These are phyloP conservation scores for Heterocephalus glaber DNA, from an alignment of 2,113 vertebrate genomes.

Conservation along the genomic window DNA sequence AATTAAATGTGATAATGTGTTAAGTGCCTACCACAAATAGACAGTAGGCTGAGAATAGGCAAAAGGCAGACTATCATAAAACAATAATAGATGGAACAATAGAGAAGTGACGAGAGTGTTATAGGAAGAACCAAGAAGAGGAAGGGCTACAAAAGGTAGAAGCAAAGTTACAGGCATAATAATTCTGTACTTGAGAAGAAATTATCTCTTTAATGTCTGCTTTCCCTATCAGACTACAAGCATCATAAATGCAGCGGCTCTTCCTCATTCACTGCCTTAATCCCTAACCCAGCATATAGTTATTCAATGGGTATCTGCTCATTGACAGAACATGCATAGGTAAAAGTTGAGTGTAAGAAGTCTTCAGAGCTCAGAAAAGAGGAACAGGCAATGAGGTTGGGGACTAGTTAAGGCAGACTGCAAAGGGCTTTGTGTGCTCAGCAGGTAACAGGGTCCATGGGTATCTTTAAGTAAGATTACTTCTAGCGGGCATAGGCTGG, in stretches of 20 bases:
- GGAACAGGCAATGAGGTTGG: not conserved
- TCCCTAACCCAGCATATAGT: not conserved
- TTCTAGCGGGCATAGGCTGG: not conserved
- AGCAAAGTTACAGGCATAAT: not conserved
- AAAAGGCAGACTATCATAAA: not conserved
- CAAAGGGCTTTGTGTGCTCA: not conserved
- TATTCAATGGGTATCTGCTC: not conserved
- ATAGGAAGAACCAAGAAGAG: not conserved
- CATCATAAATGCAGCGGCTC: not conserved
- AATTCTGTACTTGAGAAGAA: not conserved
- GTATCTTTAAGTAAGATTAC: not conserved
- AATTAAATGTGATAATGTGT: constrained; percentile 61
- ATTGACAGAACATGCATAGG: not conserved
- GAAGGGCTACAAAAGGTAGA: not conserved
- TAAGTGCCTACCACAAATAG: constrained; percentile 55
- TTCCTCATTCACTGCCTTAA: not conserved
- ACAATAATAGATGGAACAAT: not conserved
- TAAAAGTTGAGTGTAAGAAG: not conserved
- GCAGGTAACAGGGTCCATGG: not conserved
- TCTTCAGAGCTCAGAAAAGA: not conserved
- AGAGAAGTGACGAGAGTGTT: not conserved
- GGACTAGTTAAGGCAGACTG: not conserved
- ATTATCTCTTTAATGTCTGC: not conserved
- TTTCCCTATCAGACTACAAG: not conserved
- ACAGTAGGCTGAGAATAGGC: constrained; percentile 2